Percentiles rank a stretch among this genome's conserved stretches.
phyloP scores from a whole-genome alignment of 1,140 invertebrate species.

The Drosophila aff. region DNA sequence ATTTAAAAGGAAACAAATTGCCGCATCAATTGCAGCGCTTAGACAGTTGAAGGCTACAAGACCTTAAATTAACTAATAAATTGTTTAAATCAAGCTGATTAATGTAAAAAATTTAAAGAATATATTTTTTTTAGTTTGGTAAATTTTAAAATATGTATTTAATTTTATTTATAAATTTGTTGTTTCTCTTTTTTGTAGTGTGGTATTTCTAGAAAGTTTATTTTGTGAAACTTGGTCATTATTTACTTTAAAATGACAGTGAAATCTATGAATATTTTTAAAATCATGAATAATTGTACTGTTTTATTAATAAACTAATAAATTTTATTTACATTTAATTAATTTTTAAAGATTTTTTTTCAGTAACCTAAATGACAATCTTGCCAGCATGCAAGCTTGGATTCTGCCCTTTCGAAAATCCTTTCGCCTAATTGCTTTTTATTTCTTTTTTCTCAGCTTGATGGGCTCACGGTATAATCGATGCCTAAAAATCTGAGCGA shows the following conservation, averaged over 20 bases:
- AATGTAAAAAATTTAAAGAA: background rate
- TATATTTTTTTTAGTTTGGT: background rate
- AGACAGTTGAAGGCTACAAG: conserved; percentile 13
- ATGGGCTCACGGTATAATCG: conserved; percentile 45
- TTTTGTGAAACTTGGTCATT: background rate
- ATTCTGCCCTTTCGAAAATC: conserved; percentile 54
- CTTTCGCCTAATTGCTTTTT: conserved; percentile 58
- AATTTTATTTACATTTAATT: background rate
- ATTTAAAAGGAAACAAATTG: conserved; percentile 75
- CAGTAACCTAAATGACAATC: conserved; percentile 28
- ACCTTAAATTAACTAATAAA: conserved; percentile 9
- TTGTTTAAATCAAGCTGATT: conserved; percentile 1
- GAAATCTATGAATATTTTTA: background rate
- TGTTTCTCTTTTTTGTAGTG: background rate
- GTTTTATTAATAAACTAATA: background rate
- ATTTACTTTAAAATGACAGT: too few species aligned
- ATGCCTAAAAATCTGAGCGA: conserved; percentile 26
- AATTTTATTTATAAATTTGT: background rate
- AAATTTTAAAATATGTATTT: background rate
- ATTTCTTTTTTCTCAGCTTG: conserved; percentile 21
- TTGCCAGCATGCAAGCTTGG: background rate
- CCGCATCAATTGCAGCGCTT: conserved; percentile 51
- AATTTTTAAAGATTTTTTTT: background rate
- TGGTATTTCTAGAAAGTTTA: too few species aligned
- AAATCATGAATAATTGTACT: background rate